Conservation (phyloP, 1,140 invertebrate genomes). For the Vanessa tameamea region DNA sequence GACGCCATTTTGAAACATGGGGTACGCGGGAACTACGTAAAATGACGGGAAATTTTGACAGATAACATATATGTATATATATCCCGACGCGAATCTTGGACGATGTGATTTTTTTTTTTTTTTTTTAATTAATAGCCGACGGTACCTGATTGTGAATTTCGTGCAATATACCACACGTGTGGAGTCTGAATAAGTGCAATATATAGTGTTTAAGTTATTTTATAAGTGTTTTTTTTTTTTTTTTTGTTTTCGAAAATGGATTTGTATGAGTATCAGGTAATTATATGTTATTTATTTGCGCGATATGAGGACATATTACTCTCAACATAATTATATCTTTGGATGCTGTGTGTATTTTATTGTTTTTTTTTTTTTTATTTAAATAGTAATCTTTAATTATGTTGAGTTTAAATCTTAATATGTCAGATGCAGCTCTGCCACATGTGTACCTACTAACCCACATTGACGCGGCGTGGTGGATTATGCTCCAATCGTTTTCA, state of each 20-base stretch:
- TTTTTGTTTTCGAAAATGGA: conserved; percentile 50
- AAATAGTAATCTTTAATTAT: too few relatives aligned
- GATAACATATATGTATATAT: neutral
- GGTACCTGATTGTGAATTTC: conserved; percentile 65
- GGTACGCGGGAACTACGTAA: conserved; percentile 34
- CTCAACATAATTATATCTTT: too few relatives aligned
- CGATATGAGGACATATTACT: too few relatives aligned
- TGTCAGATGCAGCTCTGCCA: too few relatives aligned
- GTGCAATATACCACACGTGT: conserved; percentile 68
- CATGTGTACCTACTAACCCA: too few relatives aligned
- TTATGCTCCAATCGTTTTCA: too few relatives aligned
- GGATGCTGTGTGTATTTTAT: too few relatives aligned
- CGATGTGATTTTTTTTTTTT: conserved; percentile 36
- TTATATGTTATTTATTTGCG: neutral
- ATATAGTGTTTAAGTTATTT: conserved; percentile 48
- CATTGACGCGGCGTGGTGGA: too few relatives aligned
- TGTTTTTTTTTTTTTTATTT: too few relatives aligned
- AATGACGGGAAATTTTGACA: conserved; percentile 25
- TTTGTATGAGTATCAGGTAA: conserved; percentile 73
- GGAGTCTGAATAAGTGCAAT: conserved; percentile 73
- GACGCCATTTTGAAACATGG: conserved; percentile 42
- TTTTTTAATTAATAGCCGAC: conserved; percentile 29
- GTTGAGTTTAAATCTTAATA: too few relatives aligned
- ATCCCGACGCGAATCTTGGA: conserved; percentile 23
- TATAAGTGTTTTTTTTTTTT: conserved; percentile 42